phyloP scores from a whole-genome alignment of 2,113 vertebrate genomes.

The Gopherus flavomarginatus region DNA sequence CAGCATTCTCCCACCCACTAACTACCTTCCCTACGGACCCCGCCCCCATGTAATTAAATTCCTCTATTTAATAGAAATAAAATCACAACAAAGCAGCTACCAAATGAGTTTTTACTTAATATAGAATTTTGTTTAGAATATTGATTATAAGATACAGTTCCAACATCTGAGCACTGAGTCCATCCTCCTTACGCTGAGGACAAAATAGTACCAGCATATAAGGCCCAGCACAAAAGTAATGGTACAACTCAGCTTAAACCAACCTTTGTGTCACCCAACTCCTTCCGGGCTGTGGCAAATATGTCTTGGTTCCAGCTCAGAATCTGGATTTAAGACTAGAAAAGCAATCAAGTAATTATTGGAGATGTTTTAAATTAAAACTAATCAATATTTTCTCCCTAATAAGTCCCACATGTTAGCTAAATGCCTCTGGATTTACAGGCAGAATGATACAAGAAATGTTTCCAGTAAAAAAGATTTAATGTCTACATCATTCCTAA shows the following conservation, averaged over 20 bases:
- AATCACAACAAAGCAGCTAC: background rate
- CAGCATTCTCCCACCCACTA: background rate
- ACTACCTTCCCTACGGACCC: no score
- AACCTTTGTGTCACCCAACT: background rate
- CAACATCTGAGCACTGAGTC: background rate
- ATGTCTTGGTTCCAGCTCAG: background rate
- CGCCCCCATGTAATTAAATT: background rate
- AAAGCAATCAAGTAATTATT: background rate
- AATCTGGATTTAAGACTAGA: background rate
- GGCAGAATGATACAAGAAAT: background rate
- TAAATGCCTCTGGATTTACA: background rate
- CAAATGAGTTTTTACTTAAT: background rate
- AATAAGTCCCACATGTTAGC: background rate
- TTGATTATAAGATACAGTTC: background rate
- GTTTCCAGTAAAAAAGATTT: background rate
- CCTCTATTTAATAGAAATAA: background rate
- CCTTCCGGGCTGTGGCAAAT: background rate
- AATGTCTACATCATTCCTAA: background rate
- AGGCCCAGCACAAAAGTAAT: background rate
- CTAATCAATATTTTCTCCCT: background rate
- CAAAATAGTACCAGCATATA: background rate
- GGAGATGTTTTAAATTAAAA: background rate
- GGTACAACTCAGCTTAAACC: background rate
- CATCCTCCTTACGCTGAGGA: background rate
- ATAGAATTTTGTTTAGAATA: background rate